Evolutionary conservation across 2,797 vertebrate species (phyloP).

Genomic region (Acanthurus tractus): DNA sequence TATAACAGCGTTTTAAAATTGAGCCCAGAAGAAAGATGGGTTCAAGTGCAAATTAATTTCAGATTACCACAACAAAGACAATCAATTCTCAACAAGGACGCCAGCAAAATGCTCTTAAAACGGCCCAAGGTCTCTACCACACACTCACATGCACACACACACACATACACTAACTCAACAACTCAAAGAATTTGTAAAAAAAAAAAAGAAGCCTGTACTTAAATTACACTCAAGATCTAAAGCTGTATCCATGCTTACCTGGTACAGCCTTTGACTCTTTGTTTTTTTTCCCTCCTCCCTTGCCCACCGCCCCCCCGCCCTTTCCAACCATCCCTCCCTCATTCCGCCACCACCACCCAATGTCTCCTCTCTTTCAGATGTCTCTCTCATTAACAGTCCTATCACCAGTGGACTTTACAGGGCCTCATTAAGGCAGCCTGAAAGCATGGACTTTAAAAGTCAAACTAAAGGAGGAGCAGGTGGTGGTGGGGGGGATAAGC

Average conservation of each 20-base stretch:
- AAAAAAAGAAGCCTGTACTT: slow-evolving; percentile 92
- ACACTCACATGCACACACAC: slow-evolving; percentile 7
- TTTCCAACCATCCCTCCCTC: slow-evolving; percentile 26
- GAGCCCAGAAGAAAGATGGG: slow-evolving; percentile 98
- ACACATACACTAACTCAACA: slow-evolving; percentile 18
- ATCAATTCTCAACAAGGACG: slow-evolving; percentile 92
- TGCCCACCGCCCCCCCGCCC: slow-evolving; percentile 5
- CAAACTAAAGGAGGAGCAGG: slow-evolving; percentile 72
- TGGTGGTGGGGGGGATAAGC: slow-evolving; percentile 33
- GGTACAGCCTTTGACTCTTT: slow-evolving; percentile 56
- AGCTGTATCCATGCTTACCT: slow-evolving; percentile 83
- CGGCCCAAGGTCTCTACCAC: slow-evolving; percentile 88
- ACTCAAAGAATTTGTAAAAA: slow-evolving; percentile 62
- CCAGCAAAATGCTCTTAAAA: slow-evolving; percentile 92
- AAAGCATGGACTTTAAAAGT: slow-evolving; percentile 76
- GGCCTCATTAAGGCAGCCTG: slow-evolving; percentile 81
- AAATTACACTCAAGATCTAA: slow-evolving; percentile 92
- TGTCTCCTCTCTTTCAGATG: slow-evolving; percentile 67
- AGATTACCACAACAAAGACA: slow-evolving; percentile 99
- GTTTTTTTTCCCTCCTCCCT: slow-evolving; percentile 26
- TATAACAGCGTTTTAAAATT: slow-evolving; percentile 95
- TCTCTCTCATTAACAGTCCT: slow-evolving; percentile 82
- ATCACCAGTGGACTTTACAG: slow-evolving; percentile 68
- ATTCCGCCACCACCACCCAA: slow-evolving; percentile 38
- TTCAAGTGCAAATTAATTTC: slow-evolving; percentile 99